Evolutionary conservation across 2,888 invertebrate genomes (phyloP), one percentile per base, ranked within the genome.

Genomic region (Anodontia alba): DNA sequence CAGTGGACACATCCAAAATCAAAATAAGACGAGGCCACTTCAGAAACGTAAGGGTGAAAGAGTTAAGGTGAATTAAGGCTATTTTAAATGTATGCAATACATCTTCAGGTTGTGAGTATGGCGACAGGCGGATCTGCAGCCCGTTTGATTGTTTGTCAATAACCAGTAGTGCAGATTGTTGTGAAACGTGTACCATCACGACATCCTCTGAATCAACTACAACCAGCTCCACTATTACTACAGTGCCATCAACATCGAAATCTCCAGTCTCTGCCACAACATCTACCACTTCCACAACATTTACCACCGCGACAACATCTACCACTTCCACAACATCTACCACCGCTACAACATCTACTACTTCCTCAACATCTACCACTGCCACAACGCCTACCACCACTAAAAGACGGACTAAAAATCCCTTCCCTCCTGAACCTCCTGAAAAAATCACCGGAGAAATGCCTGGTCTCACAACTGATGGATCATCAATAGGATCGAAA

Each of bases 351-450:
- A 73, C 73, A 36, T 43, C 72, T 31, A 77, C 72, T 43, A 71
- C 72, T 42, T 7, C 77, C 62, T 12, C 71, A 54, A 62, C 77
- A 42, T 43, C 72, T 77, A 26, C 77, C 36, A 66, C 77, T 72
- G 43, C 71, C 2, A 77, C 77, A 36, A 77, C 77, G 20, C 68
- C 76, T 57, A 76, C 76, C 20, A 76, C 76, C 26, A 76, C 76
- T 57, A 71, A 70, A 36, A 51, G 51, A n/a, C 57, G 10, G 17
- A 8, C 43, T 43, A 8, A 8, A 43, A 12, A 8, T 12, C 43
- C 43, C 43, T 8, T 43, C 10, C 43, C 43, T 12, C 43, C 43
- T 12, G 17, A 43, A 8, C 8, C 43, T 43, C 43, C 43, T 12
- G 43, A 43, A 43, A 43, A 17, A 17, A 43, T 43, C 43, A 43